Base-by-base conservation (phyloP, 2,888 invertebrate genomes). In the Chironomus riparius region DNA sequence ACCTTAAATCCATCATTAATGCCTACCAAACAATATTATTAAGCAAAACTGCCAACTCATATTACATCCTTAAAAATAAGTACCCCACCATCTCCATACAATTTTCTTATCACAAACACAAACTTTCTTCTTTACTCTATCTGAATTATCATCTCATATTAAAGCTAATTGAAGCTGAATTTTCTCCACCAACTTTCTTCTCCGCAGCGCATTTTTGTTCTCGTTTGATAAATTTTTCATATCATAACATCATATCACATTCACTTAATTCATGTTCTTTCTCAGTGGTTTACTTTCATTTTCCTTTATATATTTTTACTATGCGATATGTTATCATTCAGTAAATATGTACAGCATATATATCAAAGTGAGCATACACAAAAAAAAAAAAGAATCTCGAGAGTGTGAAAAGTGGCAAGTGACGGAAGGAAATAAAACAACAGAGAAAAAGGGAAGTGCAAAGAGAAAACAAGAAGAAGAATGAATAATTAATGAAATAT, bases 401-500 rank as follows among this genome's bases (percentile, higher is more conserved):
- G 56, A 56, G 65, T 21, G 65, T 22, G 22, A 21, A 65, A 65
- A 65, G 21, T 65, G 65, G 65, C 65, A 22, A 21, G 65, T 65
- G 18, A 22, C 22, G 65, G 18, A 65, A 65, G 65, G 13, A 22
- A 65, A 56, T 15, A 15, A 15, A 7, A 18, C 15, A 50, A n/a
- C n/a, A 56, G 18, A 56, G 50, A 15, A 28, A 5, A 28, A 28
- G 38, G 38, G 10, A 38, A 38, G 38, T 38, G 38, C 10, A 38
- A 38, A 38, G 28, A 28, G 28, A 28, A 28, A 28, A 28, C 28
- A 28, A 28, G 38, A 38, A 38, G 10, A 38, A 38, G 56, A 21
- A 18, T 65, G 65, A 65, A 65, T 65, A 65, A 65, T 65, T 65
- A 65, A 65, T 65, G 65, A 22, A 65, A 65, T 65, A 18, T 65